Base-by-base conservation (phyloP, 2,888 invertebrate species). In the Cryptocephalus primarius region DNA sequence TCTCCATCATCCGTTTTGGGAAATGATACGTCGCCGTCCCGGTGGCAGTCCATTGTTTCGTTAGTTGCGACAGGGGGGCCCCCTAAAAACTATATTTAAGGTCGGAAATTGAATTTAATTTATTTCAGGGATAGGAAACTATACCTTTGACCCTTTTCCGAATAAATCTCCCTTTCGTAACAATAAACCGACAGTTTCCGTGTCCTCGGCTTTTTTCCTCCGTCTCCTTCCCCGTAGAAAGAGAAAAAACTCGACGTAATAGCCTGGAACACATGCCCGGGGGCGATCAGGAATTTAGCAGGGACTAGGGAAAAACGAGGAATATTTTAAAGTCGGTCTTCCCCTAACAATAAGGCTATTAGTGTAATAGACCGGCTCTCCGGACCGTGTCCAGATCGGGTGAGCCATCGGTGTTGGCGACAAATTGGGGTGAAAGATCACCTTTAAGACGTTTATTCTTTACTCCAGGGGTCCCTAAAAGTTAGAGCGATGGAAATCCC, bases 361-460 rank as follows among this genome's bases (percentile, higher is more conserved):
- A 70, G 69, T 63, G 64, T 70, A 69, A 70, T 69, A 67, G 69
- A 64, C 65, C 62, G 60, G 60, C 63, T 60, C 60, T 60, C 58
- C 65, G 67, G 68, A 68, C 70, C 70, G 66, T 66, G 69, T 68
- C 69, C 69, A 68, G 65, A 66, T 65, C 66, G 61, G 65, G 61
- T 62, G 68, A 68, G 59, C 63, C 36, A 36, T 36, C 64, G 57
- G 58, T 61, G 63, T 66, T 64, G 64, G 64, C 65, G 68, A 69
- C 70, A 70, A 70, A 70, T 70, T 69, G 68, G 68, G 68, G 68
- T 68, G 67, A 68, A 67, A 67, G 65, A 66, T 64, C 64, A 62
- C 60, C 60, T 56, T 57, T 57, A 63, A 64, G 64, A 65, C 60
- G 60, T 61, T 63, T 60, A 60, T 52, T 55, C 13, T 56, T 56